Percentiles rank a stretch among this genome's conserved stretches.
Conservation (phyloP, 1,140 invertebrate species). For the Ceratitis capitata region DNA sequence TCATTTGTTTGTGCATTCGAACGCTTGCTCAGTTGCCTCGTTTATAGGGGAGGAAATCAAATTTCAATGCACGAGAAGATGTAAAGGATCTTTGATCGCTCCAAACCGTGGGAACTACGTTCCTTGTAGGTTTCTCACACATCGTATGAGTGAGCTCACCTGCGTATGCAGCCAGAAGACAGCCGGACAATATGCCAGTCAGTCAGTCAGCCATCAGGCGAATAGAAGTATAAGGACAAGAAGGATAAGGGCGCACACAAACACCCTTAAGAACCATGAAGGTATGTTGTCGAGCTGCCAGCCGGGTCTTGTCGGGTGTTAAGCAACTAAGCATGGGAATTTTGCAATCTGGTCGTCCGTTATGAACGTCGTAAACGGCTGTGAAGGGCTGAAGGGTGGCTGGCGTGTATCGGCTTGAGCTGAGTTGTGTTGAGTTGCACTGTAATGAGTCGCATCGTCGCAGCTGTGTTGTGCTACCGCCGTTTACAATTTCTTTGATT, state of each 20-base stretch:
- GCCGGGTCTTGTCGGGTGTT: background rate
- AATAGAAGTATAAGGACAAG: background rate
- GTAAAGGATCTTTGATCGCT: slow-evolving; percentile 46
- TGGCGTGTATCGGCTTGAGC: background rate
- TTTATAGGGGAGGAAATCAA: slow-evolving; percentile 44
- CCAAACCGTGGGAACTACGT: slow-evolving; percentile 63
- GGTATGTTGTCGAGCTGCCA: background rate
- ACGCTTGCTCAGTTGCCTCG: background rate
- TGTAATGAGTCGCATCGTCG: background rate
- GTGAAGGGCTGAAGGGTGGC: background rate
- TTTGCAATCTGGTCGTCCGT: slow-evolving; percentile 49
- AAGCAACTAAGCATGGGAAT: slow-evolving; percentile 49
- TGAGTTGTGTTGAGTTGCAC: background rate
- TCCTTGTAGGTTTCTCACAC: slow-evolving; percentile 64
- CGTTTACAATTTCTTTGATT: slow-evolving; percentile 13
- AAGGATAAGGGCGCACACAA: slow-evolving; percentile 14
- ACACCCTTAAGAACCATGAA: background rate
- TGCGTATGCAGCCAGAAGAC: slow-evolving; percentile 46
- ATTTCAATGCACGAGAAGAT: slow-evolving; percentile 42
- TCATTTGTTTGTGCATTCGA: background rate
- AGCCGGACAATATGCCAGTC: slow-evolving; percentile 34
- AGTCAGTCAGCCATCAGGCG: background rate
- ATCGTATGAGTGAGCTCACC: slow-evolving; percentile 64
- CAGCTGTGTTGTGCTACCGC: slow-evolving; percentile 37
- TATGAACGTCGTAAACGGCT: background rate